A percentile compares a stretch with the other conserved stretches of the same genome.
Conservation (phyloP, 2,797 vertebrate species). For the Pogonophryne albipinna region DNA sequence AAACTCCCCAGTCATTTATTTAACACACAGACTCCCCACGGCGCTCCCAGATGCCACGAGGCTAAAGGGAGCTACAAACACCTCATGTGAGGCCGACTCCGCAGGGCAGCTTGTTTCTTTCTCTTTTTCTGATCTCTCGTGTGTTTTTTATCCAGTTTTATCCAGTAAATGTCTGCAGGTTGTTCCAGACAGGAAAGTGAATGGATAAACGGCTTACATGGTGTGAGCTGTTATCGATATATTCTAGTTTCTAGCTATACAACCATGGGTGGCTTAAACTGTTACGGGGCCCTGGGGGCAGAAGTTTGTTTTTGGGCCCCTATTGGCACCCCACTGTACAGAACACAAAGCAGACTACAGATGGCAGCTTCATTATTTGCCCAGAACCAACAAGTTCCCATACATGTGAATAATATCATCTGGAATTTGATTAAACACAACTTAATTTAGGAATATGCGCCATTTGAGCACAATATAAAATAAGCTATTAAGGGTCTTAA, state of each 20-base stretch:
- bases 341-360: constrained; percentile 5
- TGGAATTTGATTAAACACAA: not conserved
- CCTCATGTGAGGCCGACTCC: constrained; percentile 61
- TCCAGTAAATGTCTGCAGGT: constrained; percentile 62
- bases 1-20: constrained; percentile 90
- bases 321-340: not conserved
- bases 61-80: constrained; percentile 72
- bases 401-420: not conserved
- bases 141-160: constrained; percentile 49
- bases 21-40: constrained; percentile 87
- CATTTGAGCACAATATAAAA: not conserved
- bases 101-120: constrained; percentile 38
- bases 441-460: not conserved
- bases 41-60: constrained; percentile 81
- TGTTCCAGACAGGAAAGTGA: constrained; percentile 22
- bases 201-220: constrained; percentile 3
- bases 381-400: not conserved
- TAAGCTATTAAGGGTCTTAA: not conserved
- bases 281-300: not conserved
- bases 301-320: constrained; percentile 13
- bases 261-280: not conserved
- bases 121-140: constrained; percentile 5
- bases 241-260: not conserved
- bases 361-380: constrained; percentile 31
- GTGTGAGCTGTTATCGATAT: constrained; percentile 5